These are phyloP conservation scores for Crocodylus rhombifer DNA, from an alignment of 2,797 vertebrate genomes.

Conservation along the genomic window DNA sequence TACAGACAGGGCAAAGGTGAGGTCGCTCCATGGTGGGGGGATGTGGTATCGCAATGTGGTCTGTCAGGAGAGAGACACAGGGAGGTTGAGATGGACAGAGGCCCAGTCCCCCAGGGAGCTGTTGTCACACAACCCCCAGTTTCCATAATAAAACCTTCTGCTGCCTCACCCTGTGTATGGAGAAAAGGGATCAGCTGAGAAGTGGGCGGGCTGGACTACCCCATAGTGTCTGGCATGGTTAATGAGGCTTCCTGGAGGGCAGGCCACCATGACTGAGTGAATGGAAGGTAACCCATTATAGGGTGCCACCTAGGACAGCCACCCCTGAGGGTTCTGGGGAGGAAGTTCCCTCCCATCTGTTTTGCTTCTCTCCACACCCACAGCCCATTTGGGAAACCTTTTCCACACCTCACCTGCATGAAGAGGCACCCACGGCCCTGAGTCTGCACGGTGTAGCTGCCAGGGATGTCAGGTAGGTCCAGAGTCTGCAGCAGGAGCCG, in stretches of 20 bases:
- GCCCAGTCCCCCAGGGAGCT: not conserved
- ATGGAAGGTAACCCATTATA: not conserved
- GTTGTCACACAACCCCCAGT: not conserved
- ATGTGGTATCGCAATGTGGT: slow-evolving; percentile 70
- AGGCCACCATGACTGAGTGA: not conserved
- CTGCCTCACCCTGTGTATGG: not conserved
- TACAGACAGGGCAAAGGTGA: slow-evolving; percentile 63
- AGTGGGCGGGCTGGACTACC: not conserved
- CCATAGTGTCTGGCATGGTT: not conserved
- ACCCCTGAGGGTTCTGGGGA: not conserved
- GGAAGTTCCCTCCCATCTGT: not conserved
- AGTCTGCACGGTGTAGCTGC: slow-evolving; percentile 79
- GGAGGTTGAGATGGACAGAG: not conserved
- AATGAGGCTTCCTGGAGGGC: not conserved
- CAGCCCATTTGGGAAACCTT: not conserved
- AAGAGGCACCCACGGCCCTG: slow-evolving; percentile 85
- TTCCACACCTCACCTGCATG: slow-evolving; percentile 82
- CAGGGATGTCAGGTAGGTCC: slow-evolving; percentile 76
- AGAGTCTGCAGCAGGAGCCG: slow-evolving; percentile 86
- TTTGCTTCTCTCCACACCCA: not conserved
- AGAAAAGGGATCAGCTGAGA: not conserved
- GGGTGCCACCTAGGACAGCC: not conserved
- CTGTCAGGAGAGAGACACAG: slow-evolving; percentile 48
- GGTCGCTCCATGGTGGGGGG: slow-evolving; percentile 1
- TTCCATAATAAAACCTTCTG: not conserved